These are phyloP conservation scores for Setipinna tenuifilis DNA, from an alignment of 2,797 vertebrate genomes.

Conservation along the genomic window DNA sequence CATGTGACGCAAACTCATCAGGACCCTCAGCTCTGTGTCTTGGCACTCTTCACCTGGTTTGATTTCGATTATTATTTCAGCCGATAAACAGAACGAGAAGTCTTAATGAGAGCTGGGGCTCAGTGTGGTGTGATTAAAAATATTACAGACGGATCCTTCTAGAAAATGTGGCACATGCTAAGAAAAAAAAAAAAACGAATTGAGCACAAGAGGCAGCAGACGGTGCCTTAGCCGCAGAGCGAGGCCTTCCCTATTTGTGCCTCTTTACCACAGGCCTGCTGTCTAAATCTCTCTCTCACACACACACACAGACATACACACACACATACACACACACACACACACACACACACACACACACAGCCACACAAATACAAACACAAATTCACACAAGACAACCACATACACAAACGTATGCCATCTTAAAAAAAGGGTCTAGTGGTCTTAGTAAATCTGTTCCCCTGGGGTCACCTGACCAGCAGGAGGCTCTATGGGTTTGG, in stretches of 20 bases:
- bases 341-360: constrained; percentile 28
- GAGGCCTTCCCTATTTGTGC: constrained; percentile 18
- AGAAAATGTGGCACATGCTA: constrained; percentile 52
- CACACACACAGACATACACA: constrained; percentile 29
- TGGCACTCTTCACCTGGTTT: constrained; percentile 80
- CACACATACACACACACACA: constrained; percentile 12
- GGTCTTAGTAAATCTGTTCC: constrained; percentile 35
- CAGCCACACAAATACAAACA: no score
- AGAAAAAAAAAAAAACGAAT: not conserved
- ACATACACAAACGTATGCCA: no score
- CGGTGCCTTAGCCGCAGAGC: constrained; percentile 21
- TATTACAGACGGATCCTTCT: constrained; percentile 44
- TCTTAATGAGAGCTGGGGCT: constrained; percentile 74
- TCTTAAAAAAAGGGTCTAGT: constrained; percentile 27
- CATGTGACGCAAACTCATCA: constrained; percentile 83
- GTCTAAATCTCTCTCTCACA: no score
- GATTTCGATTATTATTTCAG: constrained; percentile 78
- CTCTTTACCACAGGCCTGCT: constrained; percentile 41
- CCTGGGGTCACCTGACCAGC: constrained; percentile 45
- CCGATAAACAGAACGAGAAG: constrained; percentile 76
- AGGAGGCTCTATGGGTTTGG: constrained; percentile 48
- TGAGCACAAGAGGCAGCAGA: constrained; percentile 32
- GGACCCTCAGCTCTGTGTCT: constrained; percentile 67
- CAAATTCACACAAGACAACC: no score
- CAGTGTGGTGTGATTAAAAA: constrained; percentile 59